Conservation (phyloP, 2,113 vertebrate species). For the Marcusenius ussheri region DNA sequence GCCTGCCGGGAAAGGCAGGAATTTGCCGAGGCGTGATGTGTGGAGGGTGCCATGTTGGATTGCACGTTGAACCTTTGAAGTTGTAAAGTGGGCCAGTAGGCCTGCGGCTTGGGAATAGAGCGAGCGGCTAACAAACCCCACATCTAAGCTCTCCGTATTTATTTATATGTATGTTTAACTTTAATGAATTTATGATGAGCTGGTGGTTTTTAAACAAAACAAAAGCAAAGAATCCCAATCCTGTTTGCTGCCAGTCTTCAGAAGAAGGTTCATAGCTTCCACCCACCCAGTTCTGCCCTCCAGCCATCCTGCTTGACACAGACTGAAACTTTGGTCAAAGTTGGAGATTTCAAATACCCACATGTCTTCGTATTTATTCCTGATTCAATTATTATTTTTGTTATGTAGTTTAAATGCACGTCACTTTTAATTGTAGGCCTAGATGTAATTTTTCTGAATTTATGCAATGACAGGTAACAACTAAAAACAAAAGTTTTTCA, state of each 20-base stretch:
- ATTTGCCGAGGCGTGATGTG: conserved; percentile 37
- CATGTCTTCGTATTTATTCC: conserved; percentile 25
- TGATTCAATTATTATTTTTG: background rate
- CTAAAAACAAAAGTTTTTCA: conserved; percentile 41
- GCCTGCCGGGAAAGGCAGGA: conserved; percentile 23
- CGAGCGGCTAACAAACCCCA: conserved; percentile 26
- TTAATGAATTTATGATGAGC: conserved; percentile 52
- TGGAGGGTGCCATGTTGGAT: conserved; percentile 50
- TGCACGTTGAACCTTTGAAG: conserved; percentile 53
- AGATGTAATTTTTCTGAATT: conserved; percentile 30
- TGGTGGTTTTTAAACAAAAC: conserved; percentile 41
- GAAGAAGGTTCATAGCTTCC: background rate
- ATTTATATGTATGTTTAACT: conserved; percentile 48
- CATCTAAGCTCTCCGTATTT: conserved; percentile 44
- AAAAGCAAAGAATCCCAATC: conserved; percentile 15
- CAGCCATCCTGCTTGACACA: conserved; percentile 20
- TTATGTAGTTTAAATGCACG: conserved; percentile 20
- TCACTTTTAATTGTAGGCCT: conserved; percentile 24
- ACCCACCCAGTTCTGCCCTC: conserved; percentile 20
- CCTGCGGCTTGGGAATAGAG: conserved; percentile 54
- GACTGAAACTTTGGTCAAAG: conserved; percentile 24
- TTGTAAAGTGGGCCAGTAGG: conserved; percentile 55
- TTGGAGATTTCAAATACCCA: conserved; percentile 25
- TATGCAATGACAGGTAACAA: conserved; percentile 37
- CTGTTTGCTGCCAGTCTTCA: conserved; percentile 27